Percentiles rank a stretch among this genome's conserved stretches.
phyloP scores from a whole-genome alignment of 35 echinoderm and acorn worm genomes.

The Amphiura filiformis region DNA sequence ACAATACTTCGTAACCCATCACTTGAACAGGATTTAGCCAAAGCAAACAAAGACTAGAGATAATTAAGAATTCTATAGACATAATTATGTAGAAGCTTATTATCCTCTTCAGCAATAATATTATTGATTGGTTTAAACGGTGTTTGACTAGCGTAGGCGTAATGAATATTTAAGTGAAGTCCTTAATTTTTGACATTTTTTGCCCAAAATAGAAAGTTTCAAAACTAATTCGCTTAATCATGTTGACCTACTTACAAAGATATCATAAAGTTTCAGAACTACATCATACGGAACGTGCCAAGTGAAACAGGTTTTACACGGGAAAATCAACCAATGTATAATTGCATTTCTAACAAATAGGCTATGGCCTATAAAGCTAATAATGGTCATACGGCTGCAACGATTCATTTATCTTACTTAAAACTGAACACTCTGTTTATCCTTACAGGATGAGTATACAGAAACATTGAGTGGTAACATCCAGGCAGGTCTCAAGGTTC shows the following conservation, averaged over 20 bases:
- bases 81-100: neutral
- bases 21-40: too few relatives aligned
- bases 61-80: neutral
- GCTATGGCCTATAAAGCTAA: neutral
- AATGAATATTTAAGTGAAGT: neutral
- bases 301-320: too few relatives aligned
- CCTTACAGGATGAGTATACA: slow-evolving; percentile 26
- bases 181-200: too few relatives aligned
- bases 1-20: too few relatives aligned
- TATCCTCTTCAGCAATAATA: too few relatives aligned
- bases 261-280: too few relatives aligned
- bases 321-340: too few relatives aligned
- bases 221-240: too few relatives aligned
- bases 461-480: slow-evolving; percentile 1
- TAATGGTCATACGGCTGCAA: neutral
- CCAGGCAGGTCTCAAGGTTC: slow-evolving; percentile 40
- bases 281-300: too few relatives aligned
- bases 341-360: neutral
- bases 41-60: too few relatives aligned
- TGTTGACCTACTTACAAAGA: neutral
- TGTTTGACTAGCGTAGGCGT: neutral
- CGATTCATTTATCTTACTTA: neutral
- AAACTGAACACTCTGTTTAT: neutral
- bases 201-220: too few relatives aligned
- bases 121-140: too few relatives aligned